A percentile compares a stretch with the other conserved stretches of the same genome.
Conservation (phyloP, 2,888 invertebrate genomes). For the Philopedon plagiatum region DNA sequence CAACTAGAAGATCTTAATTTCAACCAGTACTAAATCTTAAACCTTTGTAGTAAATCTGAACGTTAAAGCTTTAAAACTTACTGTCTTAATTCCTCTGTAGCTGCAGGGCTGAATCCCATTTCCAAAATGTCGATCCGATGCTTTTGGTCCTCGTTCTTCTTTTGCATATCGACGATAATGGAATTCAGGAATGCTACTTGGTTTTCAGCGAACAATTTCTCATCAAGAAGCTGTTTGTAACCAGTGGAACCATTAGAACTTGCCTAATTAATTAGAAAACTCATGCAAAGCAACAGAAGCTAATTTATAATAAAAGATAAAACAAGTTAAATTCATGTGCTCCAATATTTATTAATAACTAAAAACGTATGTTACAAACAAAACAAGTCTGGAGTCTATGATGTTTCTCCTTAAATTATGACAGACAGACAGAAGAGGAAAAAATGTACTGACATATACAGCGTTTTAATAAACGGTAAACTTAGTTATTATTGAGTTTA, state of each 20-base stretch:
- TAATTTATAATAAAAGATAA: neutral
- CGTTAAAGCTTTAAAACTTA: constrained; percentile 60
- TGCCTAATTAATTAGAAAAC: constrained; percentile 50
- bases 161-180: constrained; percentile 96
- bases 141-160: constrained; percentile 88
- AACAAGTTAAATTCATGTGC: neutral
- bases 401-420: no score
- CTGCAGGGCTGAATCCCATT: constrained; percentile 71
- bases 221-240: constrained; percentile 71
- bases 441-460: no score
- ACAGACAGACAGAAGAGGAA: no score
- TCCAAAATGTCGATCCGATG: constrained; percentile 86
- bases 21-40: no score
- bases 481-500: no score
- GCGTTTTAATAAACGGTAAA: no score
- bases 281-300: constrained; percentile 21
- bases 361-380: no score
- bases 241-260: constrained; percentile 55
- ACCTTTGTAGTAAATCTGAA: no score
- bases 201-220: constrained; percentile 77
- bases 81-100: constrained; percentile 67
- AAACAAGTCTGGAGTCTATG: no score
- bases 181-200: constrained; percentile 95
- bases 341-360: no score
- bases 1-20: no score